phyloP scores from a whole-genome alignment of 1,140 invertebrate genomes.

The Drosophila eugracilis region DNA sequence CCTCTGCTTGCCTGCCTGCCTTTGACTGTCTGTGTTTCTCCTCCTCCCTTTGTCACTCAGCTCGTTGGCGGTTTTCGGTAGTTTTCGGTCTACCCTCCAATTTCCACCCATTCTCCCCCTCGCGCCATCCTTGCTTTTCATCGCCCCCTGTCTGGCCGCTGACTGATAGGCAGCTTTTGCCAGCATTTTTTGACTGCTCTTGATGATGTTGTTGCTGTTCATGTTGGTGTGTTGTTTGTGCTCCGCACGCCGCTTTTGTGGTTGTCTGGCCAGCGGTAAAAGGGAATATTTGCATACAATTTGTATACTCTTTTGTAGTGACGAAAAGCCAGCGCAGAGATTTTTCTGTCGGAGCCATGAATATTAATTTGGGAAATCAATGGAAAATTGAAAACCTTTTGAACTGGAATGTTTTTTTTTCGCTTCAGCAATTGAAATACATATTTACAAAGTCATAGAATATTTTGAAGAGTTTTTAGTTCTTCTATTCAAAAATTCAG shows the following conservation, averaged over 20 bases:
- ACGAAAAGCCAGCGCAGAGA: background rate
- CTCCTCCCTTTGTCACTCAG: conserved; percentile 6
- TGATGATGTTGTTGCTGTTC: conserved; percentile 19
- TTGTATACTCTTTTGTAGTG: conserved; percentile 44
- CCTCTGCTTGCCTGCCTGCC: background rate
- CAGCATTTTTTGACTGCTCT: conserved; percentile 34
- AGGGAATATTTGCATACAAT: conserved; percentile 46
- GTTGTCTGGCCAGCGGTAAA: conserved; percentile 22
- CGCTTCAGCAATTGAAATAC: background rate
- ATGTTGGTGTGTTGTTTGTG: conserved; percentile 19
- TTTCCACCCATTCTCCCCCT: conserved; percentile 3
- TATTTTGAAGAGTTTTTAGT: background rate
- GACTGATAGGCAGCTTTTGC: conserved; percentile 48
- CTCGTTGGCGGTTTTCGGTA: conserved; percentile 36
- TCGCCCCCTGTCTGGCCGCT: conserved; percentile 30
- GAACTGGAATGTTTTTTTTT: background rate
- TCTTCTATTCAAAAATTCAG: background rate
- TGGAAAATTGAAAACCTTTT: conserved; percentile 5
- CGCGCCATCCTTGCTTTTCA: conserved; percentile 14
- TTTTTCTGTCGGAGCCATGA: conserved; percentile 26
- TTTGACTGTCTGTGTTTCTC: background rate
- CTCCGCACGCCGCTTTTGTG: conserved; percentile 39
- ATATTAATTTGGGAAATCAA: conserved; percentile 19
- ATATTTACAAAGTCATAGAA: background rate
- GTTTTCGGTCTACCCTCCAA: background rate